phyloP scores from a whole-genome alignment of 2,113 vertebrate genomes.

The Uria aalge region DNA sequence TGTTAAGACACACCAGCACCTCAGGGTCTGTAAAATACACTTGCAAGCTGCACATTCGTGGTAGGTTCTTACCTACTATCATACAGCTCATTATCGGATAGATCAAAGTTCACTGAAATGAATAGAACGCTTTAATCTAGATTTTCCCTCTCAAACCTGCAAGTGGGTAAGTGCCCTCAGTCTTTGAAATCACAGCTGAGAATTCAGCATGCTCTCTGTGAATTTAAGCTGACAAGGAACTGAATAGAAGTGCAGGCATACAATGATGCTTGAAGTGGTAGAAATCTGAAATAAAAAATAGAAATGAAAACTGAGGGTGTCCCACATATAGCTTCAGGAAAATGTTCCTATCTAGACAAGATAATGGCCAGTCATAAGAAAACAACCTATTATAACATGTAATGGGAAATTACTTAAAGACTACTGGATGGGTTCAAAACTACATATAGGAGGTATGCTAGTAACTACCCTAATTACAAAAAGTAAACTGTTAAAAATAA shows the following conservation, averaged over 20 bases:
- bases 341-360: neutral
- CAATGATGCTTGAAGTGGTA: neutral
- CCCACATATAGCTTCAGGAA: neutral
- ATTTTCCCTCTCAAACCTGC: neutral
- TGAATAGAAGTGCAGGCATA: neutral
- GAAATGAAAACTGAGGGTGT: neutral
- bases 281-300: neutral
- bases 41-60: fast-evolving
- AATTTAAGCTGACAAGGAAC: neutral
- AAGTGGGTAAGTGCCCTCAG: neutral
- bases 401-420: neutral
- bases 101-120: neutral
- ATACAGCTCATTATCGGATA: neutral
- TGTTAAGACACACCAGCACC: neutral
- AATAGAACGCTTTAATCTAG: neutral
- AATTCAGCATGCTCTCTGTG: neutral
- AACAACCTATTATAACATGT: neutral
- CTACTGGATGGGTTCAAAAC: neutral
- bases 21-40: neutral
- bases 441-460: neutral
- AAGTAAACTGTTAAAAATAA: neutral
- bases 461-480: neutral
- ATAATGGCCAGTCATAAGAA: neutral
- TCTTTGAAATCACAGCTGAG: neutral
- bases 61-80: neutral